A percentile compares a stretch with the other conserved stretches of the same genome.
phyloP scores from a whole-genome alignment of 2,113 vertebrate genomes.

The Psittacula cyanocephala region DNA sequence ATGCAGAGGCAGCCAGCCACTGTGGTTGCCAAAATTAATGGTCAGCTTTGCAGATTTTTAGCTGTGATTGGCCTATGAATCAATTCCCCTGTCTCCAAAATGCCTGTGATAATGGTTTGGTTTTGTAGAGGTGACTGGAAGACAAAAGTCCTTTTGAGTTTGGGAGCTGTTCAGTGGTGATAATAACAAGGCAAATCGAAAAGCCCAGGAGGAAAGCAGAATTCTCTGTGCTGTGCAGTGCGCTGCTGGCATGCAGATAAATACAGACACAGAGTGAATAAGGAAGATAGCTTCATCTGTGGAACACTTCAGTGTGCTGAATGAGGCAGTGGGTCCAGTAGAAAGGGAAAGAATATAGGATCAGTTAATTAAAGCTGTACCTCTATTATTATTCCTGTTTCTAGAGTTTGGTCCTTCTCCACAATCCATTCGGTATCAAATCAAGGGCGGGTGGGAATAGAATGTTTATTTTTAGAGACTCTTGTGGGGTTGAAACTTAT shows the following conservation, averaged over 20 bases:
- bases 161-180: background rate
- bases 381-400: conserved; percentile 55
- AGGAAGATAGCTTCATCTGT: background rate
- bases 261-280: background rate
- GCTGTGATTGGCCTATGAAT: conserved; percentile 1
- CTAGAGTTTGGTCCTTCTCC: conserved; percentile 69
- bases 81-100: conserved; percentile 19
- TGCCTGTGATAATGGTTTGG: background rate
- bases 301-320: background rate
- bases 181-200: background rate
- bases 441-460: background rate
- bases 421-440: conserved; percentile 74
- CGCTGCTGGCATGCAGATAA: background rate
- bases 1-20: background rate
- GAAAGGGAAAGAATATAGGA: background rate
- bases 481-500: conserved; percentile 75
- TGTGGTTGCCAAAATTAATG: background rate
- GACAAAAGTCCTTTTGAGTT: conserved; percentile 45
- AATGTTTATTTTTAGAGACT: conserved; percentile 77
- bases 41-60: background rate
- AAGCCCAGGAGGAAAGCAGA: conserved; percentile 24
- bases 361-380: conserved; percentile 59
- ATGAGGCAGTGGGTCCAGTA: background rate
- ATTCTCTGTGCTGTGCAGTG: background rate
- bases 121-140: conserved; percentile 13